Base-by-base conservation (phyloP, 2,113 vertebrate genomes). In the Origma solitaria region DNA sequence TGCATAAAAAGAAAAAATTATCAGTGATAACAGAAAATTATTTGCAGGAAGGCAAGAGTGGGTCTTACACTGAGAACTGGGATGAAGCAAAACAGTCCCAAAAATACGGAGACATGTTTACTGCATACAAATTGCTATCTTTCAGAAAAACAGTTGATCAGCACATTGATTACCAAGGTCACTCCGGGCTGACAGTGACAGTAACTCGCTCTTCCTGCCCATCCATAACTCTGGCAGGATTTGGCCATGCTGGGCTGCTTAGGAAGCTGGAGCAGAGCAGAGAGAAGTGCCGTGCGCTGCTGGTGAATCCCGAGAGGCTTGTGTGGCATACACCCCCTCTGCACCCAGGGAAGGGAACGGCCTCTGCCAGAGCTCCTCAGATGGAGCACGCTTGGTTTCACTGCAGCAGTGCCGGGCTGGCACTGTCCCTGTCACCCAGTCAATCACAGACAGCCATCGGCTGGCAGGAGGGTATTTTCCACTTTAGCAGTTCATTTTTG, bases 381-480 rank as follows among this genome's bases (percentile, higher is more conserved):
- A 27, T 7, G 69, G 18, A 30, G 28, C 13, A 23, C 18, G 1
- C 19, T 31, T 15, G 35, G 9, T 20, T 25, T 2, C 70, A 9
- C 62, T 22, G 57, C 25, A 54, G 20, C 17, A 58, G 19, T 15
- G 5, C 15, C 12, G 18, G 15, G 35, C 54, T 61, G 25, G 6
- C 14, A 37, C 10, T 64, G 31, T 7, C 53, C 53, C 49, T 60
- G 10, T 21, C 23, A 22, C 7, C 13, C 11, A 25, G 5, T 71
- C 53, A 82, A 35, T 58, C 79, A 38, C 7, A 47, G 37, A 10
- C 53, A 47, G 35, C 14, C 37, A 16, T 4, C 25, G 31, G 15
- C 5, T 2, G n/a, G 25, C 25, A 8, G 2, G 6, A 6, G 2
- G 1, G 0, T 18, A 13, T n/a, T 72, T 44, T 10, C 47, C 44